phyloP scores from a whole-genome alignment of 2,888 invertebrate genomes.

The Sabellastarte sp. region DNA sequence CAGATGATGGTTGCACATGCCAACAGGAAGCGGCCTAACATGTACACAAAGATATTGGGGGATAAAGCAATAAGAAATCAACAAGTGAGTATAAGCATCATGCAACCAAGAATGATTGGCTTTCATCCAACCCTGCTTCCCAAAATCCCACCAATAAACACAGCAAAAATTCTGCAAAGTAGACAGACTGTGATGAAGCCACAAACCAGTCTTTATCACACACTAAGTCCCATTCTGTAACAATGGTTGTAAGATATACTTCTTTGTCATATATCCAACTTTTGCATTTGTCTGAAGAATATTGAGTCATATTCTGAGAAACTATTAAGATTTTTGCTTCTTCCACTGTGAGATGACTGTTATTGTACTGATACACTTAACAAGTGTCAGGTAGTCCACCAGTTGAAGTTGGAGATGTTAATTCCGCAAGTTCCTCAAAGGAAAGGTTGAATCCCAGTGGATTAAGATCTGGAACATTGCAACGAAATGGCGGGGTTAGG shows the following conservation, averaged over 20 bases:
- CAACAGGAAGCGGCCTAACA: neutral
- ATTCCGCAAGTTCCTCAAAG: too few relatives aligned
- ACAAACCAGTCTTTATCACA: neutral
- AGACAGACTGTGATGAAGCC: neutral
- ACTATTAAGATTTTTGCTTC: too few relatives aligned
- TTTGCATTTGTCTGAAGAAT: neutral
- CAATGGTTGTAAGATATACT: neutral
- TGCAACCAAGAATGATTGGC: neutral
- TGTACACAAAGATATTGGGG: neutral
- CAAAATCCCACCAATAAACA: neutral
- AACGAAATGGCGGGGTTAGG: too few relatives aligned
- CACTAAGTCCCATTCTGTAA: neutral
- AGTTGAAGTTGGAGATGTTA: too few relatives aligned
- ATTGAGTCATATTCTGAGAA: too few relatives aligned
- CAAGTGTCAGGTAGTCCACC: too few relatives aligned
- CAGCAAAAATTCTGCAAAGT: neutral
- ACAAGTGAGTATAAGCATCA: neutral
- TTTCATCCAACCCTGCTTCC: neutral
- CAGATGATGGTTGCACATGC: neutral
- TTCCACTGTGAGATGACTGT: too few relatives aligned
- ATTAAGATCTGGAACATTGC: too few relatives aligned
- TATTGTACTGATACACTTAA: too few relatives aligned
- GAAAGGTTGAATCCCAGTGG: too few relatives aligned
- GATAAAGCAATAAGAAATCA: neutral
- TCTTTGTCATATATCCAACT: neutral